Percentiles rank a stretch among this genome's conserved stretches.
Conservation (phyloP, 2,888 invertebrate species). For the Eledona agricola region DNA sequence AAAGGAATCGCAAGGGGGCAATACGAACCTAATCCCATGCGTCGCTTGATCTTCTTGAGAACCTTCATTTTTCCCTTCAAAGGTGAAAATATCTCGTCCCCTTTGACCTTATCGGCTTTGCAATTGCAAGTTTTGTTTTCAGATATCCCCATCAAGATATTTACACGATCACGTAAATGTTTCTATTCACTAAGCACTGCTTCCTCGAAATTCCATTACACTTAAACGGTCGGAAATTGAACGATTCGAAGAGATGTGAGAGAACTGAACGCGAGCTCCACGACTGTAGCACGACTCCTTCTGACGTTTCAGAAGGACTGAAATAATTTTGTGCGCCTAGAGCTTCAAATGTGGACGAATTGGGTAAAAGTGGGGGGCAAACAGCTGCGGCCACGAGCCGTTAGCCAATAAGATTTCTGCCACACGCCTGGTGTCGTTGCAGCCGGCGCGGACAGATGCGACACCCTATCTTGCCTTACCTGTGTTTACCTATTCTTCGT, state of each 20-base stretch:
- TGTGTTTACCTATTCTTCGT: slow-evolving; percentile 47
- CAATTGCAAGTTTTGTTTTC: slow-evolving; percentile 56
- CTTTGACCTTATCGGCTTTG: slow-evolving; percentile 54
- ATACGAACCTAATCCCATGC: slow-evolving; percentile 85
- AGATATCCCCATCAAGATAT: slow-evolving; percentile 60
- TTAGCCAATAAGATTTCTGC: slow-evolving; percentile 67
- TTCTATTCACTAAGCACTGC: slow-evolving; percentile 45
- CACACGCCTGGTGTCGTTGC: slow-evolving; percentile 67
- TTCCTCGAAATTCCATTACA: slow-evolving; percentile 40
- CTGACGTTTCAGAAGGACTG: slow-evolving; percentile 37
- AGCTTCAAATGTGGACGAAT: slow-evolving; percentile 52
- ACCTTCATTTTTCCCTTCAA: slow-evolving; percentile 83
- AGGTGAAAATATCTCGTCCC: slow-evolving; percentile 63
- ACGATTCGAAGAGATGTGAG: neutral
- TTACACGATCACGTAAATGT: slow-evolving; percentile 38
- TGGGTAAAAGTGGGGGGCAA: slow-evolving; percentile 45
- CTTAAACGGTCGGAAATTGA: slow-evolving; percentile 2
- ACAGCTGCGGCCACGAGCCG: slow-evolving; percentile 65
- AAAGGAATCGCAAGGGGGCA: no score
- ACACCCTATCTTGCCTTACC: slow-evolving; percentile 52
- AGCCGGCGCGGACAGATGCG: slow-evolving; percentile 58
- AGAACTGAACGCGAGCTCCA: slow-evolving; percentile 8
- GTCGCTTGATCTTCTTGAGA: slow-evolving; percentile 86
- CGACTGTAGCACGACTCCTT: slow-evolving; percentile 9
- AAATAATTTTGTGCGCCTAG: slow-evolving; percentile 47